Evolutionary conservation across 2,888 invertebrate species (phyloP), one percentile per base, ranked within the genome.

Genomic region (Strigamia transsilvanica): DNA sequence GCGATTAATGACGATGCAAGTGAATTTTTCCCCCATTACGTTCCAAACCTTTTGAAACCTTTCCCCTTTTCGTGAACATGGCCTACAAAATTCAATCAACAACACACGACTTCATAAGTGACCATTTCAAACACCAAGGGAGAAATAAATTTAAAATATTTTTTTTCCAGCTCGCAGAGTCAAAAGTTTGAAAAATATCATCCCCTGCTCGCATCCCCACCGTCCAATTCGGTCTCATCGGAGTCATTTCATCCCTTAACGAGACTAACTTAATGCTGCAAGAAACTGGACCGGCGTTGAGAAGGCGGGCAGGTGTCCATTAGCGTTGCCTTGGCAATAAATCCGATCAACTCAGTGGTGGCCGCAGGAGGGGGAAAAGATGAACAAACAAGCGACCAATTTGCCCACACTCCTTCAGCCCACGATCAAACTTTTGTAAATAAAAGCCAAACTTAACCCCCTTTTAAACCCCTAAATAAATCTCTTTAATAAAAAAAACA

Each of bases 301-400:
- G 15, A 15, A n/a, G 61, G 27, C 73, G 32, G 73, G 73, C 73
- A 73, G 73, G 73, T 73, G 73, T 73, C 73, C 73, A 73, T 73
- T 73, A 73, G 73, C 73, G 73, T 73, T 73, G 73, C 73, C 73
- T 27, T 23, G 73, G 73, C 73, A 73, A 73, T 73, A 73, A 73
- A 73, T 73, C 73, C 73, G 73, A 73, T 73, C 27, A 73, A 32
- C 73, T n/a, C 73, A 73, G 73, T 73, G 32, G 73, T 73, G 56
- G 56, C 73, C 23, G 73, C 12, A 73, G 15, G 32, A 27, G 73
- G 73, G 73, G 23, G 73, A 73, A 73, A 61, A 73, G 73, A 73
- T 73, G 73, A 73, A 32, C 73, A 73, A 73, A 73, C 73, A 73
- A 23, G 73, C 32, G 32, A 73, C 73, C 73, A 73, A 27, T 73